Base-by-base conservation (phyloP, 2,888 invertebrate species). In the Chaitophorus viminalis region DNA sequence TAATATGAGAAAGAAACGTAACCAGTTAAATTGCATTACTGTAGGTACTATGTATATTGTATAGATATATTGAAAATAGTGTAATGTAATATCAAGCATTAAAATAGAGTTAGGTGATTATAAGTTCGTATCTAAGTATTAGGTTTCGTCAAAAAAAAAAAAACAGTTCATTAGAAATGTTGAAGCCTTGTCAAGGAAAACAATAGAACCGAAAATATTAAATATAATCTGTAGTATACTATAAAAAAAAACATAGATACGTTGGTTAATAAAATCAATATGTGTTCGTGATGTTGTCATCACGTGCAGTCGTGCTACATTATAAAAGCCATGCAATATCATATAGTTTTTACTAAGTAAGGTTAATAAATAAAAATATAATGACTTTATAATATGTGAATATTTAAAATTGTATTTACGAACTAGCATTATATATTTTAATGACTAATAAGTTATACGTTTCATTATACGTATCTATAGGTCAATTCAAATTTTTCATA, bases 121-220 rank as follows among this genome's bases (percentile, higher is more conserved):
- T 82, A 72, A 72, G 72, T 82, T 54, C 54, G 33, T 72, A n/a
- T n/a, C n/a, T n/a, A 18, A 82, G 72, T 74, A 82, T 54, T 82
- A 36, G 17, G 31, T 82, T 74, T 36, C 72, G 17, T 82, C 21
- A 8, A 14, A 31, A 70, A 8, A 14, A 31, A 70, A 82, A 52
- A 74, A 72, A 72, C 31, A 25, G 25, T 82, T 33, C 68, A 3
- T 8, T 72, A 21, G 82, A 81, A 81, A 54, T 82, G 60, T 74
- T 6, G 74, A 83, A 83, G 72, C 82, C 70, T 72, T 82, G 72
- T 74, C 54, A 74, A 82, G 36, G 82, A 82, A 54, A 74, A 75
- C 74, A 83, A 83, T 74, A 60, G 21, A 74, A 60, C 31, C n/a
- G 17, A 36, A 74, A 82, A 82, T 54, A 82, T 74, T 72, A 72